Evolutionary conservation across 2,113 vertebrate genomes (phyloP), one percentile per base, ranked within the genome.

Genomic region (Larimichthys crocea): DNA sequence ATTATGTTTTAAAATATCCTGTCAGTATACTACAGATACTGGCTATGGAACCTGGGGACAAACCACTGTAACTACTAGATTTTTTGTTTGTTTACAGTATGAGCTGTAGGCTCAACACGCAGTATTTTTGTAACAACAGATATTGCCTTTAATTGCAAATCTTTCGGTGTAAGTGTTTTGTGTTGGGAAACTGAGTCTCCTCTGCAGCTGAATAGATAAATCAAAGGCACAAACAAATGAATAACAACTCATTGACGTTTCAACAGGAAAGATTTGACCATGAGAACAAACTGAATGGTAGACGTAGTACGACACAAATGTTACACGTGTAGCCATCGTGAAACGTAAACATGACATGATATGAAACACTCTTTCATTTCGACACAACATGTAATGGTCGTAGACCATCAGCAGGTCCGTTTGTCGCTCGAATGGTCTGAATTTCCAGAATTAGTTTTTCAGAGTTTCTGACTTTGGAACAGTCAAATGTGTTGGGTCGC

Each of bases 161-260:
- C 4, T 56, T 67, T 82, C 6, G 2, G 11, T 19, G 15, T 29
- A 10, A 35, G 11, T 74, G 22, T 53, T 53, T 74, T 55, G 16
- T 55, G 70, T 59, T 50, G 26, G 72, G 78, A 76, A 87, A 83
- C 53, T 24, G 53, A 78, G 71, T 89, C 65, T 92, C 76, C 74
- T 88, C 69, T 35, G 82, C 83, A 87, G 82, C 67, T 69, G 56
- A 89, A 86, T 77, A 86, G 79, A 90, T 65, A 92, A 95, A 95
- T 93, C 83, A 96, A 96, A 96, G 95, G 94, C 95, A 95, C 92
- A 94, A 90, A 96, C 94, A 97, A 97, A 95, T 95, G 79, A 95
- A 95, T 82, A 92, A 93, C 94, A 94, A 96, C 24, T 75, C 61
- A 66, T 22, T 61, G 44, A 86, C 5, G 0, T 77, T 68, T 82